A percentile compares a stretch with the other conserved stretches of the same genome.
phyloP scores from a whole-genome alignment of 1,140 invertebrate genomes.

The Drosophila simulans region DNA sequence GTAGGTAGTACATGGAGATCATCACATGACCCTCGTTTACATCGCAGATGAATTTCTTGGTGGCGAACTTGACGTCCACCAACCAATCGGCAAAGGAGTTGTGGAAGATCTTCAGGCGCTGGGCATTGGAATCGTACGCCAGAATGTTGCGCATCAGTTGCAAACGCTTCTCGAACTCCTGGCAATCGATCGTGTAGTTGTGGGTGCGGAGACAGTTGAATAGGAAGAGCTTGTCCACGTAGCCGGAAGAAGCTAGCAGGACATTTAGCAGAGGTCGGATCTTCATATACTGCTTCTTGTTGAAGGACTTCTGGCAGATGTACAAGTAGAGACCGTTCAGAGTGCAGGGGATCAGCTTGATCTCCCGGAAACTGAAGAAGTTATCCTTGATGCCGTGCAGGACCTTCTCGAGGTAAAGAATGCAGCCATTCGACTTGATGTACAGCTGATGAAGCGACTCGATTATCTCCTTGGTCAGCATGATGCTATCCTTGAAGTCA shows the following conservation, averaged over 20 bases:
- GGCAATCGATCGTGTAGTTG: constrained; percentile 91
- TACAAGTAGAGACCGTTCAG: constrained; percentile 97
- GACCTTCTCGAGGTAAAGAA: constrained; percentile 96
- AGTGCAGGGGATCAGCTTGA: constrained; percentile 96
- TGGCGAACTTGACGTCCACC: constrained; percentile 97
- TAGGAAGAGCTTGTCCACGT: constrained; percentile 92
- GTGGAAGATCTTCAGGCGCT: constrained; percentile 92
- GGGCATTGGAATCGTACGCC: constrained; percentile 85
- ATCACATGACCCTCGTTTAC: constrained; percentile 95
- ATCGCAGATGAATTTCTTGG: constrained; percentile 95
- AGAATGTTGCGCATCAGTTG: constrained; percentile 90
- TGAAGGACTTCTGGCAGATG: constrained; percentile 96
- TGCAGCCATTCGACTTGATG: constrained; percentile 98
- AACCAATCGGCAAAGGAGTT: constrained; percentile 97
- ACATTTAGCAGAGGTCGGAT: constrained; percentile 92
- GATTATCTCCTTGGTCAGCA: constrained; percentile 90
- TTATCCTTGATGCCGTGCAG: constrained; percentile 96
- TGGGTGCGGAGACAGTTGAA: constrained; percentile 93
- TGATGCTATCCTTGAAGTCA: constrained; percentile 86
- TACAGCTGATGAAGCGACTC: constrained; percentile 97
- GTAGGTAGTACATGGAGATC: constrained; percentile 93
- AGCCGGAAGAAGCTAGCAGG: constrained; percentile 93
- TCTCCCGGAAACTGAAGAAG: constrained; percentile 93
- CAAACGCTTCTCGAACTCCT: constrained; percentile 94
- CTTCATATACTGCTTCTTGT: constrained; percentile 94